phyloP scores from a whole-genome alignment of 2,888 invertebrate species.

The Biston betularia region DNA sequence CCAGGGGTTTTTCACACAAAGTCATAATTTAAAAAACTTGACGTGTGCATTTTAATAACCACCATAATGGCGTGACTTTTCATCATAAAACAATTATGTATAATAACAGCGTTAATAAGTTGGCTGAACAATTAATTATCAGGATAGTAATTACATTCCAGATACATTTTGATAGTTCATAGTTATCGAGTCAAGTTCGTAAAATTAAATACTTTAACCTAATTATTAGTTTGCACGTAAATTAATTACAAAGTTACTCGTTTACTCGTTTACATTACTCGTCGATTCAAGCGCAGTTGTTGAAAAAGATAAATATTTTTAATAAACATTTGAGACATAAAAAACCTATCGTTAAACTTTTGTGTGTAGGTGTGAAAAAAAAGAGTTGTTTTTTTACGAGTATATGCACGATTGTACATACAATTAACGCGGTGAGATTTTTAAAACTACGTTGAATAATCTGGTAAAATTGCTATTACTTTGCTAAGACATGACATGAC shows the following conservation, averaged over 20 bases:
- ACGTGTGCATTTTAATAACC: constrained; percentile 19
- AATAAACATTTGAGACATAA: no score
- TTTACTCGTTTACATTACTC: no score
- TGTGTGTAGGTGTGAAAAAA: no score
- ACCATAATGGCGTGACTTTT: constrained; percentile 33
- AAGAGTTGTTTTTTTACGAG: no score
- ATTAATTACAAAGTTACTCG: not conserved
- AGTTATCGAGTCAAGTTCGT: not conserved
- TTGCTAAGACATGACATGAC: no score
- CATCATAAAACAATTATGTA: constrained; percentile 23
- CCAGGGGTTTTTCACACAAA: not conserved
- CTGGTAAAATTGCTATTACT: no score
- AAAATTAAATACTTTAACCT: constrained; percentile 4
- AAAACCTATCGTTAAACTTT: no score
- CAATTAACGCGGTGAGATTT: no score
- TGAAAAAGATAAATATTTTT: no score
- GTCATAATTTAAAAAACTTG: constrained; percentile 10
- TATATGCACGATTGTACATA: no score
- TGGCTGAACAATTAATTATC: constrained; percentile 36
- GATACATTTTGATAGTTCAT: constrained; percentile 19
- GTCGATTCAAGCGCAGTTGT: no score
- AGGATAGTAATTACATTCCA: constrained; percentile 25
- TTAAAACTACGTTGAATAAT: no score
- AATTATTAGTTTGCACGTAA: not conserved
- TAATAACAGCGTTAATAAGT: constrained; percentile 37